A percentile compares a stretch with the other conserved stretches of the same genome.
Evolutionary conservation across 2,888 invertebrate genomes (phyloP).

Genomic region (Andrena bucephala): DNA sequence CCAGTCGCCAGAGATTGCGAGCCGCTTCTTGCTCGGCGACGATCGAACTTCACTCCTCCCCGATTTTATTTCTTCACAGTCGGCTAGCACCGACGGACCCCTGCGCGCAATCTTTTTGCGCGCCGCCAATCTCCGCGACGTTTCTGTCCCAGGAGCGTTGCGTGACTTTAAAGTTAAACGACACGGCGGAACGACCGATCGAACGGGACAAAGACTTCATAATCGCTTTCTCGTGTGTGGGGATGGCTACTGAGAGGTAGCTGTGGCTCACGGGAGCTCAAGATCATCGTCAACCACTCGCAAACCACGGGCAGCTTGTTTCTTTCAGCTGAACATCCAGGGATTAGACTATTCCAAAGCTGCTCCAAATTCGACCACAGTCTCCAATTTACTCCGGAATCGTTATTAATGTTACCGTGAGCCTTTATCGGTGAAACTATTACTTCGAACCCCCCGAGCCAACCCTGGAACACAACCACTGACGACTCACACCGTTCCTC

Average conservation of each 20-base stretch:
- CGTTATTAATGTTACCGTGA: neutral
- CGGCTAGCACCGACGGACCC: constrained; percentile 45
- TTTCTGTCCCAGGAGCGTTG: neutral
- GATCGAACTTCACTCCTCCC: constrained; percentile 34
- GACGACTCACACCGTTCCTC: neutral
- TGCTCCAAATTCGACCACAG: neutral
- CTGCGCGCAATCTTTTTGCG: constrained; percentile 1
- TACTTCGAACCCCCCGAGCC: neutral
- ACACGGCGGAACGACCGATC: constrained; percentile 7
- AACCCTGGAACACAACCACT: neutral
- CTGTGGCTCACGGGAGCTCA: neutral
- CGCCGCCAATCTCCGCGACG: neutral
- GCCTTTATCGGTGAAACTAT: neutral
- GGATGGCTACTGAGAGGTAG: neutral
- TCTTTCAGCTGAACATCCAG: neutral
- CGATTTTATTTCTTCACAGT: constrained; percentile 36
- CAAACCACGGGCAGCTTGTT: neutral
- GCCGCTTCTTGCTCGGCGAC: constrained; percentile 29
- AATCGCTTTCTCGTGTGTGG: neutral
- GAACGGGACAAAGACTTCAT: neutral
- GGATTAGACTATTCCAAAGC: neutral
- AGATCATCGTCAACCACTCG: no score
- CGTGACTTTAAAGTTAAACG: constrained; percentile 12
- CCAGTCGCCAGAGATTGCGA: constrained; percentile 40
- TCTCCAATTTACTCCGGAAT: neutral